Evolutionary conservation across 2,113 vertebrate genomes (phyloP).

Genomic region (Condylura cristata): DNA sequence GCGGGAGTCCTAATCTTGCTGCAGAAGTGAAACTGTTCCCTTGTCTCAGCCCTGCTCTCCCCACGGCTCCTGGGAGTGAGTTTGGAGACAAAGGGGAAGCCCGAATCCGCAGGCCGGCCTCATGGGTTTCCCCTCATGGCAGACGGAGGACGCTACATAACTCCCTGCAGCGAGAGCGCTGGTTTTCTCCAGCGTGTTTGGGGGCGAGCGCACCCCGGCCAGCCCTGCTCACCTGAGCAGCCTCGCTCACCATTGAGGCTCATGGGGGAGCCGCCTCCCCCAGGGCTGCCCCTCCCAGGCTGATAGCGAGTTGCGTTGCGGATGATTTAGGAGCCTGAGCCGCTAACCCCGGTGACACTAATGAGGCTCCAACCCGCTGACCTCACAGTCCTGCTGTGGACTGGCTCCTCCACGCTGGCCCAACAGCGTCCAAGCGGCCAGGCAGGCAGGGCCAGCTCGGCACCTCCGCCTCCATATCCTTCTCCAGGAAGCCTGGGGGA

Average conservation of each 20-base stretch:
- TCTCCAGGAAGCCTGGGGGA: not conserved
- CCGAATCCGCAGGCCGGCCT: not conserved
- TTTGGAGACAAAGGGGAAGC: not conserved
- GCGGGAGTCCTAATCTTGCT: conserved; percentile 6
- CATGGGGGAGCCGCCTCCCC: conserved; percentile 36
- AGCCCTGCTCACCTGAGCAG: conserved; percentile 59
- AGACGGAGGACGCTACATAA: conserved; percentile 28
- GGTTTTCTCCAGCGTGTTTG: no score
- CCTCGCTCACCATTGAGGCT: conserved; percentile 56
- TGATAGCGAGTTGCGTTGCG: conserved; percentile 59
- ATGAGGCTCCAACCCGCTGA: conserved; percentile 40
- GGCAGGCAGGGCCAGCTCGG: conserved; percentile 47
- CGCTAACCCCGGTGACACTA: conserved; percentile 45
- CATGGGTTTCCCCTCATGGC: not conserved
- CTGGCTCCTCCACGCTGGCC: conserved; percentile 66
- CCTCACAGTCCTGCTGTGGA: conserved; percentile 78
- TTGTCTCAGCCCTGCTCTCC: not conserved
- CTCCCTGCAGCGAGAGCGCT: conserved; percentile 15
- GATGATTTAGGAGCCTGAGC: conserved; percentile 64
- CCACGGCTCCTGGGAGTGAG: not conserved
- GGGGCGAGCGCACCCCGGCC: conserved; percentile 69
- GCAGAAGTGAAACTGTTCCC: conserved; percentile 43
- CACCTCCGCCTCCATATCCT: conserved; percentile 34
- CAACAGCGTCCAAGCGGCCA: conserved; percentile 56
- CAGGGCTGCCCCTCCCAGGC: conserved; percentile 14